These are phyloP conservation scores for Melanargia galathea DNA, from an alignment of 2,888 invertebrate genomes.

Conservation along the genomic window DNA sequence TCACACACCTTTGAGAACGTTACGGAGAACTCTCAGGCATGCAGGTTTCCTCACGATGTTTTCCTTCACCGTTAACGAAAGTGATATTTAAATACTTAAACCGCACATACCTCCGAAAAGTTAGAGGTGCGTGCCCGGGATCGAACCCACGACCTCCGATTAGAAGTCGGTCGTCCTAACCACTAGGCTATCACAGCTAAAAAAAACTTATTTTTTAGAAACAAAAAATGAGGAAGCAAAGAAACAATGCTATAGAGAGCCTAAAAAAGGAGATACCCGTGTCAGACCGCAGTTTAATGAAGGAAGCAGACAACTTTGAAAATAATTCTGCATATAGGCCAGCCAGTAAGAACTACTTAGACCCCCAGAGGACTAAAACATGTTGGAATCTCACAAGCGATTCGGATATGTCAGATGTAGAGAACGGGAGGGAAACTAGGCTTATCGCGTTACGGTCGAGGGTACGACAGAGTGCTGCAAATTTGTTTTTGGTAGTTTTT, in stretches of 20 bases:
- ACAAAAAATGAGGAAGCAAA: slow-evolving; percentile 75
- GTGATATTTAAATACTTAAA: no score
- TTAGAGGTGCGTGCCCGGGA: no score
- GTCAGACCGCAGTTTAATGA: slow-evolving; percentile 69
- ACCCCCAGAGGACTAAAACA: slow-evolving; percentile 57
- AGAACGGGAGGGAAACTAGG: slow-evolving; percentile 78
- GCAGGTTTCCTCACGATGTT: no score
- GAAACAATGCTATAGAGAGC: slow-evolving; percentile 73
- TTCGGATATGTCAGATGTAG: slow-evolving; percentile 86
- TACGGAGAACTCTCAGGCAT: no score
- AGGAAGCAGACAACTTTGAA: slow-evolving; percentile 69
- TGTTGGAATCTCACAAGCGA: slow-evolving; percentile 82
- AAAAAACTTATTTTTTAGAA: slow-evolving; percentile 57
- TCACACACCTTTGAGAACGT: no score
- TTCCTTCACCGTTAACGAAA: no score
- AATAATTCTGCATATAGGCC: slow-evolving; percentile 69
- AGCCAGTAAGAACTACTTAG: slow-evolving; percentile 63
- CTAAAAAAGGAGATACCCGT: slow-evolving; percentile 76
- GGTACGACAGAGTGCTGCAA: slow-evolving; percentile 86
- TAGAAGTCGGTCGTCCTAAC: no score
- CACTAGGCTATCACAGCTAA: background rate
- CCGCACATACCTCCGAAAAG: no score
- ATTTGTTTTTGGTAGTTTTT: slow-evolving; percentile 81
- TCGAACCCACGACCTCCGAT: no score
- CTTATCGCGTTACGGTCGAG: slow-evolving; percentile 79